Conservation (phyloP, 2,888 invertebrate species). For the Vannuccia rotundouncinata region DNA sequence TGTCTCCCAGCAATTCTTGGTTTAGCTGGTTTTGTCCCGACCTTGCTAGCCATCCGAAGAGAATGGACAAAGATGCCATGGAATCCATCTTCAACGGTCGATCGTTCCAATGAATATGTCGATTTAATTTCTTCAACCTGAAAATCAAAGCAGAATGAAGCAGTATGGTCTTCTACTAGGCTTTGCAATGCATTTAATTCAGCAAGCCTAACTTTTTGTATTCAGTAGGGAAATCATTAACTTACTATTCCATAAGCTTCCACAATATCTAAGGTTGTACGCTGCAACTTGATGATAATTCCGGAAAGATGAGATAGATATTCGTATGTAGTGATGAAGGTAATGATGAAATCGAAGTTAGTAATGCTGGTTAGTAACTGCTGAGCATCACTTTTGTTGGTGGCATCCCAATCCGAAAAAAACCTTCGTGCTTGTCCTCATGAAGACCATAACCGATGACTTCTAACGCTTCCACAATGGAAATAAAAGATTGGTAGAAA, state of each 20-base stretch:
- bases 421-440: slow-evolving; percentile 1
- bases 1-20: slow-evolving; percentile 1
- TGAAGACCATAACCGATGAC: slow-evolving; percentile 33
- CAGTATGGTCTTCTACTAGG: not conserved
- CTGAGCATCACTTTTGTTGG: slow-evolving; percentile 23
- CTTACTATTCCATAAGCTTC: slow-evolving; percentile 32
- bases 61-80: slow-evolving; percentile 19
- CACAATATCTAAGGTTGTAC: slow-evolving; percentile 30
- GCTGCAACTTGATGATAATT: slow-evolving; percentile 33
- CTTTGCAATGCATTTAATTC: not conserved
- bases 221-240: slow-evolving; percentile 6
- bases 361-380: slow-evolving; percentile 33
- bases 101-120: not conserved
- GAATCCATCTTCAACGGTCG: slow-evolving; percentile 19
- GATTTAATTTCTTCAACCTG: slow-evolving; percentile 15
- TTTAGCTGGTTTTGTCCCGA: slow-evolving; percentile 16
- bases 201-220: slow-evolving; percentile 17
- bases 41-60: slow-evolving; percentile 22
- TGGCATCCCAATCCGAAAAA: not conserved
- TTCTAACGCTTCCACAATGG: slow-evolving; percentile 36
- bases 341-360: slow-evolving; percentile 27
- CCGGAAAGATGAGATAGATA: slow-evolving; percentile 31
- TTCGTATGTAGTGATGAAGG: slow-evolving; percentile 30
- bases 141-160: slow-evolving; percentile 16
- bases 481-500: slow-evolving; percentile 33